Percentiles rank a stretch among this genome's conserved stretches.
Conservation (phyloP, 2,113 vertebrate species). For the Malurus elegans region DNA sequence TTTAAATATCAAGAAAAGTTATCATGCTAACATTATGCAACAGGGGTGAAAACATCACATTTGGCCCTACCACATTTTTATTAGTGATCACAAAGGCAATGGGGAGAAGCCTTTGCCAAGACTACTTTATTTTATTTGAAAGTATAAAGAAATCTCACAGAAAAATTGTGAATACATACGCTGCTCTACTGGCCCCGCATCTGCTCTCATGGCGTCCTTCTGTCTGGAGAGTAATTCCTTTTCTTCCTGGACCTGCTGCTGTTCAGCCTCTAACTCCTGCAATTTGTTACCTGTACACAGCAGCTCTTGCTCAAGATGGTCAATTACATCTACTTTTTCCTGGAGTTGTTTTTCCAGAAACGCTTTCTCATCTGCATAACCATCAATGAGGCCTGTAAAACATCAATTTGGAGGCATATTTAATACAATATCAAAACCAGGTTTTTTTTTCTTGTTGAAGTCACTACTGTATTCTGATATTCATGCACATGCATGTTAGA, state of each 20-base stretch:
- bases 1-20: background rate
- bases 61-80: background rate
- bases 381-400: constrained; percentile 87
- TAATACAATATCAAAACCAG: background rate
- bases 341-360: constrained; percentile 85
- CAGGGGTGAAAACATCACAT: background rate
- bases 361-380: constrained; percentile 89
- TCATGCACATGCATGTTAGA: background rate
- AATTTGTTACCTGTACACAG: constrained; percentile 84
- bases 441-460: background rate
- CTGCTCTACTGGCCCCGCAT: constrained; percentile 83
- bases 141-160: background rate
- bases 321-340: constrained; percentile 76
- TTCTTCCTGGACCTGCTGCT: constrained; percentile 84
- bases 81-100: background rate
- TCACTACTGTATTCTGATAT: background rate
- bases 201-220: constrained; percentile 87
- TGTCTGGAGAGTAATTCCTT: constrained; percentile 87
- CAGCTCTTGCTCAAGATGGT: constrained; percentile 79
- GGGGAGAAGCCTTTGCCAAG: background rate
- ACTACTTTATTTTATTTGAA: background rate
- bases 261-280: constrained; percentile 89
- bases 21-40: background rate
- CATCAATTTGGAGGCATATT: background rate
- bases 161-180: constrained; percentile 82